phyloP scores from a whole-genome alignment of 2,113 vertebrate genomes.

The Seriola dumerili region DNA sequence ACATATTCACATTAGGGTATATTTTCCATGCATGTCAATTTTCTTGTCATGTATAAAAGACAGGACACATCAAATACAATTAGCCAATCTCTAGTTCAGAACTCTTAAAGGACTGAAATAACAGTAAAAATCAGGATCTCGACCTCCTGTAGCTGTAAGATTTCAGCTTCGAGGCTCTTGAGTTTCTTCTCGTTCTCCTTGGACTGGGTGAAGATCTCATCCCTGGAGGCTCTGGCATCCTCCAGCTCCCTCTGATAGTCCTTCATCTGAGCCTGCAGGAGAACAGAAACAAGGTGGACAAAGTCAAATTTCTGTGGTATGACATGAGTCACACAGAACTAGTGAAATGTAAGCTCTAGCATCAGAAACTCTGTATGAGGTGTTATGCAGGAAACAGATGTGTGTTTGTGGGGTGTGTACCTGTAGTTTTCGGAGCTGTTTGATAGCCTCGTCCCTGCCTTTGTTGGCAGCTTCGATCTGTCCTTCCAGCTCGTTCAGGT shows the following conservation, averaged over 20 bases:
- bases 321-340: background rate
- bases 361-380: background rate
- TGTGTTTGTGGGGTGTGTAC: slow-evolving; percentile 70
- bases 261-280: slow-evolving; percentile 94
- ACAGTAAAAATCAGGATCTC: background rate
- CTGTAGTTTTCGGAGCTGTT: slow-evolving; percentile 96
- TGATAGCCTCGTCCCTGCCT: slow-evolving; percentile 95
- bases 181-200: slow-evolving; percentile 99
- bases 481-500: slow-evolving; percentile 94
- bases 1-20: background rate
- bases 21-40: background rate
- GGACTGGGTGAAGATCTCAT: slow-evolving; percentile 97
- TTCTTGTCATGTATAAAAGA: background rate
- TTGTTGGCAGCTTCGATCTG: slow-evolving; percentile 96
- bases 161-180: slow-evolving; percentile 95
- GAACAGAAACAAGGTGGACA: background rate
- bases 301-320: background rate
- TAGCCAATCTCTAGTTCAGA: background rate
- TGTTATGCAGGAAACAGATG: no score
- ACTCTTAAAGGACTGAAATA: background rate
- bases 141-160: slow-evolving; percentile 97
- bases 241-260: slow-evolving; percentile 97
- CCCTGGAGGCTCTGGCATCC: slow-evolving; percentile 94
- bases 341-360: background rate
- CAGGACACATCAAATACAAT: background rate